A percentile compares a stretch with the other conserved stretches of the same genome.
Conservation (phyloP, 2,888 invertebrate genomes). For the Cryptosula pallasiana region DNA sequence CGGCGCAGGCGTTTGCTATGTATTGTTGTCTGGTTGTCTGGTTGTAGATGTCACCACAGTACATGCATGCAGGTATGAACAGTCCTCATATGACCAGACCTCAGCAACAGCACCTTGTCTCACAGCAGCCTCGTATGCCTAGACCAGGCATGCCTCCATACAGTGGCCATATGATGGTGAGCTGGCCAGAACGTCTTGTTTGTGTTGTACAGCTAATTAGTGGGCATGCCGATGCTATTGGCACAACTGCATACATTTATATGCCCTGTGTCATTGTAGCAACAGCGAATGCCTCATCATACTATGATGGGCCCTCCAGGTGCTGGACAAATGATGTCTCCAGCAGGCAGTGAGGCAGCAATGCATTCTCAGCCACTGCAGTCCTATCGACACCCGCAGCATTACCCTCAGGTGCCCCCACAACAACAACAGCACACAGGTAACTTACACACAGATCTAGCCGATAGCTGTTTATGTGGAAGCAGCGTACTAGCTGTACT, state of each 20-base stretch:
- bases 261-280: neutral
- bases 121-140: conserved; percentile 15
- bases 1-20: neutral
- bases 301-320: conserved; percentile 15
- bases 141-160: conserved; percentile 11
- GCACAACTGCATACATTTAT: too few relatives aligned
- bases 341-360: neutral
- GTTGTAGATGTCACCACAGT: neutral
- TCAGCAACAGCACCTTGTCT: conserved; percentile 10
- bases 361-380: conserved; percentile 11
- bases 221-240: too few relatives aligned
- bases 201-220: too few relatives aligned
- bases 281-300: conserved; percentile 8
- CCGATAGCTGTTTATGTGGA: neutral
- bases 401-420: neutral
- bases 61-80: conserved; percentile 7
- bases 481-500: neutral
- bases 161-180: conserved; percentile 8
- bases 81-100: neutral
- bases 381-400: neutral
- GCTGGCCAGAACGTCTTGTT: too few relatives aligned
- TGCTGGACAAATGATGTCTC: conserved; percentile 2
- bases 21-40: neutral
- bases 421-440: neutral
- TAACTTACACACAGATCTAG: neutral